Evolutionary conservation across 2,797 vertebrate species (phyloP).

Genomic region (Cygnus olor): DNA sequence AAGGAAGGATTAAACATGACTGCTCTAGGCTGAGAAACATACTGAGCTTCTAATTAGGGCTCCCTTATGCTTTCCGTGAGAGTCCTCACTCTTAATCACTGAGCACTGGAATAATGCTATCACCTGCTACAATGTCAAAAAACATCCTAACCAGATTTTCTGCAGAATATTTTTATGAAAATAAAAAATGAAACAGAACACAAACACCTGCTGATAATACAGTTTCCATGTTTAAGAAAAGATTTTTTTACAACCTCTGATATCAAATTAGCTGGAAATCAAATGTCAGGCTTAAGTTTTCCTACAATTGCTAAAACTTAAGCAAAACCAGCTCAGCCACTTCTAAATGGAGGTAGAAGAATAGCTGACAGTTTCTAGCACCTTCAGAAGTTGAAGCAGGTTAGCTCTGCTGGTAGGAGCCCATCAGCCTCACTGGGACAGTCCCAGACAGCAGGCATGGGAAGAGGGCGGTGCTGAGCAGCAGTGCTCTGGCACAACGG

Average conservation of each 20-base stretch:
- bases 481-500: not conserved
- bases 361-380: not conserved
- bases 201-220: not conserved
- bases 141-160: not conserved
- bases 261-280: not conserved
- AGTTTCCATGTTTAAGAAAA: not conserved
- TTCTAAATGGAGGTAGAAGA: not conserved
- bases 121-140: not conserved
- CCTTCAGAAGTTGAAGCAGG: not conserved
- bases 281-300: not conserved
- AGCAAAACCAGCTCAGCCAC: not conserved
- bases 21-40: not conserved
- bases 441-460: not conserved
- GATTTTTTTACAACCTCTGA: not conserved
- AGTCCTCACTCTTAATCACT: not conserved
- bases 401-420: not conserved
- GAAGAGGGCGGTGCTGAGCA: not conserved
- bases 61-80: not conserved
- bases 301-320: not conserved
- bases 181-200: not conserved
- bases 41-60: conserved; percentile 5
- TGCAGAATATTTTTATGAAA: not conserved
- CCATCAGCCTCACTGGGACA: not conserved
- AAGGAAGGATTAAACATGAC: conserved; percentile 3
- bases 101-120: not conserved